Evolutionary conservation across 1,140 invertebrate genomes (phyloP), one percentile per base, ranked within the genome.

Genomic region (Galleria mellonella): DNA sequence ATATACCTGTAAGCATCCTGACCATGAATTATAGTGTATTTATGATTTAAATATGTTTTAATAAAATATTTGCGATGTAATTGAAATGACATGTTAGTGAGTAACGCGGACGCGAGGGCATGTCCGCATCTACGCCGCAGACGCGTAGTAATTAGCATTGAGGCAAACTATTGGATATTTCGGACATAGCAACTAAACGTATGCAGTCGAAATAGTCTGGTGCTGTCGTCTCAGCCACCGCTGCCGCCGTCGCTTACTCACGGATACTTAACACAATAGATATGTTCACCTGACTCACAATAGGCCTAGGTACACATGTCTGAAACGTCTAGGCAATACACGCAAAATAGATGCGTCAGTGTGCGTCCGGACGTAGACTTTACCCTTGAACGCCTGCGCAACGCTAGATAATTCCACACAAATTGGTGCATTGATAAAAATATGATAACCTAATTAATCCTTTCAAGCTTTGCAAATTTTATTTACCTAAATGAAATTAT

Each of bases 361-460:
- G 66, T 63, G 66, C 61, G 73, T 59, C 63, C 75, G 77, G 67
- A 64, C 75, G 62, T 63, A 76, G 77, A 75, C 63, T 71, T 78
- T 84, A 77, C 77, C 81, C 81, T 82, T 84, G 77, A 82, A 62
- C 63, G 62, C 60, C 69, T 72, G 72, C 75, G 72, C 66, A 68
- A 63, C 58, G 63, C 64, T 76, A 75, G 72, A 76, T 64, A 68
- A 65, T 70, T 67, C 49, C 42, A 37, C 51, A 32, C 60, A 55
- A 75, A 81, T 78, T 82, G 72, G 71, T 76, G 76, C 69, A 74
- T 83, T 72, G 72, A 83, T 83, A 79, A 83, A 83, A 76, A 83
- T 56, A 40, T 71, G 72, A 77, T 76, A 77, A 74, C 70, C 57
- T 59, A 57, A 67, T 48, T 41, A 35, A 47, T 41, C 45, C 33